These are phyloP conservation scores for Bambusicola thoracicus DNA, from an alignment of 2,113 vertebrate genomes.

Conservation along the genomic window DNA sequence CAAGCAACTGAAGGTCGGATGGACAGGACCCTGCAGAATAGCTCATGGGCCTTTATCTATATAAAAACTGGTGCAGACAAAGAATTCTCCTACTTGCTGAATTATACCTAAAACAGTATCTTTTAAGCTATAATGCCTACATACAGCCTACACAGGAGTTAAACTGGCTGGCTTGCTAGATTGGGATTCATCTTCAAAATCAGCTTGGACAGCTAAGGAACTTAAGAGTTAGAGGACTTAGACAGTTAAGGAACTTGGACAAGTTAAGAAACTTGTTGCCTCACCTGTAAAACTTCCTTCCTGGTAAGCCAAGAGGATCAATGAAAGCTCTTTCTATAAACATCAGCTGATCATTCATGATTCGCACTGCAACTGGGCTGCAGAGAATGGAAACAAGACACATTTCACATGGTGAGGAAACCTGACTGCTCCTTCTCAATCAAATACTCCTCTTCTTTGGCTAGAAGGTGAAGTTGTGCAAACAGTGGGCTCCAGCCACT, in stretches of 20 bases:
- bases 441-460: background rate
- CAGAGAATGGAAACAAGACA: background rate
- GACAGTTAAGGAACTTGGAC: background rate
- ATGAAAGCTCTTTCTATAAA: slow-evolving; percentile 92
- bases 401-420: background rate
- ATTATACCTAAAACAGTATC: background rate
- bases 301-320: slow-evolving; percentile 92
- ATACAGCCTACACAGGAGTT: background rate
- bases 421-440: background rate
- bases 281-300: slow-evolving; percentile 93
- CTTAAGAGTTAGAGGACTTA: background rate
- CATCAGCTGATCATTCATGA: slow-evolving; percentile 93
- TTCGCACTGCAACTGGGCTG: slow-evolving; percentile 78
- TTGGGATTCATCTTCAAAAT: background rate
- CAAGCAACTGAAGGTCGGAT: background rate
- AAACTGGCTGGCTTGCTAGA: background rate
- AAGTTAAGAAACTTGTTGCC: background rate
- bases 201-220: background rate
- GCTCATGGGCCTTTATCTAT: background rate
- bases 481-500: background rate
- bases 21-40: background rate
- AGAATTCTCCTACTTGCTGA: background rate
- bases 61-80: background rate
- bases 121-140: background rate
- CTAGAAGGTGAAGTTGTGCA: background rate